These are phyloP conservation scores for Eupithecia abbreviata DNA, from an alignment of 2,888 invertebrate species.

Conservation along the genomic window DNA sequence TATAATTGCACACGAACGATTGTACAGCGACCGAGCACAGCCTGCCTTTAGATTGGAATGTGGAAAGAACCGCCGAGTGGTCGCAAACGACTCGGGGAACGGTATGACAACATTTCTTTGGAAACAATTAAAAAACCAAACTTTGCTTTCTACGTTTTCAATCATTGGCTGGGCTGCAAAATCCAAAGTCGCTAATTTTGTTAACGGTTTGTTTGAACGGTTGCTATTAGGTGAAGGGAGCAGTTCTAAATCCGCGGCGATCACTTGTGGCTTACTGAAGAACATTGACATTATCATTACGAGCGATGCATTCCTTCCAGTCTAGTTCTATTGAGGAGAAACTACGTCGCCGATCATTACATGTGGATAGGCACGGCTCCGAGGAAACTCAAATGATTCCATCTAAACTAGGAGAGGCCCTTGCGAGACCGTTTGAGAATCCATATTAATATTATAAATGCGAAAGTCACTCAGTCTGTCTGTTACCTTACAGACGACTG, in stretches of 20 bases:
- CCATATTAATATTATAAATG: not conserved
- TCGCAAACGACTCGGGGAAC: slow-evolving; percentile 43
- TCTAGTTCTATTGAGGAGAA: slow-evolving; percentile 19
- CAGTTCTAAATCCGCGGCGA: not conserved
- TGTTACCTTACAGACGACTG: no score
- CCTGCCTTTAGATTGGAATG: slow-evolving; percentile 48
- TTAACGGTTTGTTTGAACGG: no score
- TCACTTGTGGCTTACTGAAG: not conserved
- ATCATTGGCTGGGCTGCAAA: not conserved
- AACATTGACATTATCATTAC: slow-evolving; percentile 7
- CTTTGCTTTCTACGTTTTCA: not conserved
- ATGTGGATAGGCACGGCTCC: slow-evolving; percentile 21
- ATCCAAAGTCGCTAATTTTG: no score
- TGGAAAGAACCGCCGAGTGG: slow-evolving; percentile 42
- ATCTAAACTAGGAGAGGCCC: not conserved
- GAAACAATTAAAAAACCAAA: slow-evolving; percentile 27
- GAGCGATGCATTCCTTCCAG: slow-evolving; percentile 2
- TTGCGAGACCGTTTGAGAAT: not conserved
- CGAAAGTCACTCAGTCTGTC: not conserved
- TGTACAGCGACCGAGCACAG: slow-evolving; percentile 47
- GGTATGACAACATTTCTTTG: slow-evolving; percentile 41
- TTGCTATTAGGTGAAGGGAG: not conserved
- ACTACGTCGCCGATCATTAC: slow-evolving; percentile 21
- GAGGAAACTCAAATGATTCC: slow-evolving; percentile 43
- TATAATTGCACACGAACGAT: slow-evolving; percentile 39